Evolutionary conservation across 2,888 invertebrate species (phyloP), one percentile per base, ranked within the genome.

Genomic region (Orchesella flavescens): DNA sequence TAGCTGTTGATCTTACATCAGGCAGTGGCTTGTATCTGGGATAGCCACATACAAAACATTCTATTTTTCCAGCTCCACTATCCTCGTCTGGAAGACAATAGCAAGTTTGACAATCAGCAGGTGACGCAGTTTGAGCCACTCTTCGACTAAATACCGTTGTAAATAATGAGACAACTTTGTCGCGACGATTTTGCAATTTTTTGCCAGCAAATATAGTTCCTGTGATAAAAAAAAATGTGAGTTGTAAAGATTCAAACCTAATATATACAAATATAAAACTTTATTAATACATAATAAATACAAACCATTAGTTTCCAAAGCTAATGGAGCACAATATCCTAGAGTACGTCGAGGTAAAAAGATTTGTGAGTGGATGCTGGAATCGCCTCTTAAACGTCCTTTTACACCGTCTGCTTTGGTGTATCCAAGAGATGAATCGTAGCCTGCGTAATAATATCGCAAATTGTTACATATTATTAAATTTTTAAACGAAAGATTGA

Each of bases 241-340:
- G 44, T n/a, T 9, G 17, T n/a, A n/a, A n/a, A n/a, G n/a, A n/a
- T n/a, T n/a, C n/a, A n/a, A n/a, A n/a, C n/a, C n/a, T n/a, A n/a
- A n/a, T n/a, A n/a, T n/a, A n/a, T n/a, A n/a, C n/a, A n/a, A n/a
- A n/a, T n/a, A n/a, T n/a, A n/a, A n/a, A n/a, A 61, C n/a, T 69
- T 23, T 61, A 23, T 12, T 23, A n/a, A 21, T 53, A 13, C 7
- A 34, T 7, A n/a, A 53, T 46, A 46, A 46, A 13, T 46, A 46
- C 53, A n/a, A 91, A 93, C 95, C 97, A 89, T 96, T 95, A 2
- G 95, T 95, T 90, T 96, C 96, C 87, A 96, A 90, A 0, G 96
- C 95, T 21, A 97, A 91, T 0, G 95, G 94, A 0, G 94, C 93
- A 89, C 97, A 97, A 65, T 94, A 92, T 19, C 95, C 95, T 34